phyloP scores from a whole-genome alignment of 2,888 invertebrate genomes.

The Kryphioiulus occultus region DNA sequence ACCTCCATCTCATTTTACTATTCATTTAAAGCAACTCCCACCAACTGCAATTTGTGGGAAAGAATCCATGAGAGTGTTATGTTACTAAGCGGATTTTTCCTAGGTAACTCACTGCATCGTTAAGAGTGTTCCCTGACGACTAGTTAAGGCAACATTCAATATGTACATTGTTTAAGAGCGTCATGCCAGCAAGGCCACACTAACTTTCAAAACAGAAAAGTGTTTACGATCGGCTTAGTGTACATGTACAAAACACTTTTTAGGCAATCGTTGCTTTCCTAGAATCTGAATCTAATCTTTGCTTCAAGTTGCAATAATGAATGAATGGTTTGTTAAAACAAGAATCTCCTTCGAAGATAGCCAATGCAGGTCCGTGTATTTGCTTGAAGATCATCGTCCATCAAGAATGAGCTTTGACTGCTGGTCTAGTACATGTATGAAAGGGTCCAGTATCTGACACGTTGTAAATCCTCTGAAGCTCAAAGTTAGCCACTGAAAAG shows the following conservation, averaged over 20 bases:
- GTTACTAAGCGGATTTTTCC: background rate
- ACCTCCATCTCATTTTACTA: background rate
- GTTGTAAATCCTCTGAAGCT: background rate
- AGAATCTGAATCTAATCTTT: background rate
- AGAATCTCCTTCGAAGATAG: no score
- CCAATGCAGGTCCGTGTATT: background rate
- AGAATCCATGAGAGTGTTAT: background rate
- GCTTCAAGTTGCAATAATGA: no score
- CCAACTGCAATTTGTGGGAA: background rate
- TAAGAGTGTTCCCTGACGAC: background rate
- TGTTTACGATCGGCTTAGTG: background rate
- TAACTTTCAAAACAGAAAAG: background rate
- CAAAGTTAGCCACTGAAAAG: background rate
- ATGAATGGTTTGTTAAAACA: no score
- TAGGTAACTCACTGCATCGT: background rate
- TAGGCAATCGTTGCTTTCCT: background rate
- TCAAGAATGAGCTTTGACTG: background rate
- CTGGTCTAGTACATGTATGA: no score
- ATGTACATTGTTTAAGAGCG: no score
- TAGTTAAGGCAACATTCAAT: background rate
- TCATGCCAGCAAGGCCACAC: background rate
- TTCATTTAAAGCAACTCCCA: background rate
- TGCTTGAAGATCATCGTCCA: background rate
- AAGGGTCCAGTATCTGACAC: background rate
- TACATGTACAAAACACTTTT: background rate